phyloP scores from a whole-genome alignment of 2,888 invertebrate genomes.

The Ophonus ardosiacus region DNA sequence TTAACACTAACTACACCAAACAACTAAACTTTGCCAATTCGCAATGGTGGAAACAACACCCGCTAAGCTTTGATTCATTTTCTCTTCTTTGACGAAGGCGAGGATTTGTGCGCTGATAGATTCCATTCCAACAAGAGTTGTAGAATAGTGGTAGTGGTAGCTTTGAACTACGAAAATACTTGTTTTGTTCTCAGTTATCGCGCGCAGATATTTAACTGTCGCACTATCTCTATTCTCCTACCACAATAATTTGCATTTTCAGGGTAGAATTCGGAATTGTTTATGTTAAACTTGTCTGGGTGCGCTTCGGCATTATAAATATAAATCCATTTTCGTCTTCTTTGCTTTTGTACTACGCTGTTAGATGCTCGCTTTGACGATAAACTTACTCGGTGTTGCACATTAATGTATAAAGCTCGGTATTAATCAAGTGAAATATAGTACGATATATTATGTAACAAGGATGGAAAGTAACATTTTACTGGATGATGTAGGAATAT shows the following conservation, averaged over 20 bases:
- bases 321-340: no score
- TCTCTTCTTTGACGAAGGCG: conserved; percentile 36
- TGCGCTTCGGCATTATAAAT: no score
- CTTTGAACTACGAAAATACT: neutral
- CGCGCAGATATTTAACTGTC: neutral
- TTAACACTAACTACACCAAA: conserved; percentile 58
- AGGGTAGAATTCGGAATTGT: neutral
- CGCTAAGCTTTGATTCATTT: conserved; percentile 47
- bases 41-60: conserved; percentile 24
- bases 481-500: no score
- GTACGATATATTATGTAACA: no score
- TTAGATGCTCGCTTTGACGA: no score
- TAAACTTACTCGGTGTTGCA: no score
- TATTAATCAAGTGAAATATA: no score
- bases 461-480: no score
- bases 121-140: conserved; percentile 2
- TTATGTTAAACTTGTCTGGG: neutral
- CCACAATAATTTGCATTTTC: neutral
- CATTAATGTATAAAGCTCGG: no score
- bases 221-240: neutral
- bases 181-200: neutral
- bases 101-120: conserved; percentile 31
- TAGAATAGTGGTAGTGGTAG: neutral
- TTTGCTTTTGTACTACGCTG: no score
- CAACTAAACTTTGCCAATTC: conserved; percentile 54